These are phyloP conservation scores for Onychomys leucogaster DNA, from an alignment of 2,797 vertebrate genomes.

Conservation along the genomic window DNA sequence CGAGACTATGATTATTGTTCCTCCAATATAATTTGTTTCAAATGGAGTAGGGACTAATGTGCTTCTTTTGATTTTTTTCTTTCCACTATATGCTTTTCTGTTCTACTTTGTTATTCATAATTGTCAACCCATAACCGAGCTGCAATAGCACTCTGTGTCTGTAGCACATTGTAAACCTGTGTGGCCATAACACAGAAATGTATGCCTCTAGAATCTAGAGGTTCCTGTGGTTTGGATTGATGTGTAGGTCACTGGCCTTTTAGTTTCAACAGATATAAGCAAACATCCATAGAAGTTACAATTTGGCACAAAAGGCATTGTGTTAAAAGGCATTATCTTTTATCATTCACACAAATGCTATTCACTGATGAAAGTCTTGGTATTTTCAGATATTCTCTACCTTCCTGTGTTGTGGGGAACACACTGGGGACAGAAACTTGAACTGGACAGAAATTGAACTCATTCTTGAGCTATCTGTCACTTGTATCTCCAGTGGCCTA, in stretches of 20 bases:
- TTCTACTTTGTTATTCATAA: conserved; percentile 22
- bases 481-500: conserved; percentile 4
- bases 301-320: not conserved
- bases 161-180: conserved; percentile 2
- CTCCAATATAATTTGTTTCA: conserved; percentile 37
- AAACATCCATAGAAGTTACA: not conserved
- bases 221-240: conserved; percentile 33
- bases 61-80: conserved; percentile 13
- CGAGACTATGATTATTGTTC: not conserved
- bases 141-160: not conserved
- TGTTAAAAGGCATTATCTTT: not conserved
- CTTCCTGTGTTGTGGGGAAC: not conserved
- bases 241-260: not conserved
- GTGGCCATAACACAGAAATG: not conserved
- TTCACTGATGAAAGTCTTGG: conserved; percentile 41
- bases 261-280: conserved; percentile 14
- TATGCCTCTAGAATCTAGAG: not conserved
- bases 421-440: not conserved
- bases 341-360: not conserved
- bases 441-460: conserved; percentile 20
- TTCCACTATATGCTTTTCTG: not conserved
- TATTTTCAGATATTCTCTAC: conserved; percentile 48
- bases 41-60: not conserved
- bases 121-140: not conserved
- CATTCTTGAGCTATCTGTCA: not conserved